These are phyloP conservation scores for Lobophora halterata DNA, from an alignment of 2,888 invertebrate genomes.

Conservation along the genomic window DNA sequence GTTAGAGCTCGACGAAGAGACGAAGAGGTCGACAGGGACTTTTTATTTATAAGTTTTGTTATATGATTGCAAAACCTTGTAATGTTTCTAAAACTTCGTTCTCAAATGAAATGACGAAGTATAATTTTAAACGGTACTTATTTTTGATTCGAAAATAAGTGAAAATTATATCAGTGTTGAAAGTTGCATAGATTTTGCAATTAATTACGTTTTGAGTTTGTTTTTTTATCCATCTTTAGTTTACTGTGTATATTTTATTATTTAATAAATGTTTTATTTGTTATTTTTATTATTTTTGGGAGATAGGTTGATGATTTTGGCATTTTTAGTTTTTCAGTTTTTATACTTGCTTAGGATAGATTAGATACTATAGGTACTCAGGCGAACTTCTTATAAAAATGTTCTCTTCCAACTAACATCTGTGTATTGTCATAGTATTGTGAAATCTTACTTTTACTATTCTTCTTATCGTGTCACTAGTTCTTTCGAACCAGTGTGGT, in stretches of 20 bases:
- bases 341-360: not conserved
- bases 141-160: slow-evolving; percentile 2
- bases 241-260: slow-evolving; percentile 55
- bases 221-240: slow-evolving; percentile 50
- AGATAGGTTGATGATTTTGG: slow-evolving; percentile 29
- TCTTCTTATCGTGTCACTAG: too few relatives aligned
- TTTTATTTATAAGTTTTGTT: slow-evolving; percentile 35
- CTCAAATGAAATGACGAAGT: slow-evolving; percentile 7
- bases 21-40: slow-evolving; percentile 20
- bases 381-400: too few relatives aligned
- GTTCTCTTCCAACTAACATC: too few relatives aligned
- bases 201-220: slow-evolving; percentile 35
- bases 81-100: slow-evolving; percentile 13
- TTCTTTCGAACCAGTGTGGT: too few relatives aligned
- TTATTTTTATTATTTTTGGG: slow-evolving; percentile 51
- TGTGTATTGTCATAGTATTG: too few relatives aligned
- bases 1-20: too few relatives aligned
- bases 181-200: slow-evolving; percentile 21
- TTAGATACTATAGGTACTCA: too few relatives aligned
- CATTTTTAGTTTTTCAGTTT: slow-evolving; percentile 14
- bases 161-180: slow-evolving; percentile 2
- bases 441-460: too few relatives aligned
- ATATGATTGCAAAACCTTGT: slow-evolving; percentile 32
- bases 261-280: slow-evolving; percentile 51
- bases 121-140: slow-evolving; percentile 7